A percentile compares a stretch with the other conserved stretches of the same genome.
These are phyloP conservation scores for Paramormyrops hopkinsi DNA, from an alignment of 2,797 vertebrate genomes.

Conservation along the genomic window DNA sequence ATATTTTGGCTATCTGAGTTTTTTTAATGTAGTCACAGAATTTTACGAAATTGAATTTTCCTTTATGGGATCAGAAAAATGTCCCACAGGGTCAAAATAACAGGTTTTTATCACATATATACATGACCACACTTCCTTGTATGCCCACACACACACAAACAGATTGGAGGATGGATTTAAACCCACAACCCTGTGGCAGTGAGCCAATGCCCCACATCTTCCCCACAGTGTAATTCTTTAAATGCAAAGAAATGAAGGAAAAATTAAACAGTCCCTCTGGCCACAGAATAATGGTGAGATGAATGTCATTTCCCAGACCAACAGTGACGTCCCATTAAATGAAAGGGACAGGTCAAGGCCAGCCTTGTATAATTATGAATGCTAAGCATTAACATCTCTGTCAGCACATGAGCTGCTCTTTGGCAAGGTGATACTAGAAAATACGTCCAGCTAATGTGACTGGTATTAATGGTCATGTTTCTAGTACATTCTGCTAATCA, in stretches of 20 bases:
- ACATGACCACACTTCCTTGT: neutral
- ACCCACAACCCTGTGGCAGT: neutral
- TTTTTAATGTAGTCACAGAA: neutral
- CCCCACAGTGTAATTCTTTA: neutral
- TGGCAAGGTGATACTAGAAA: neutral
- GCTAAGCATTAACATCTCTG: neutral
- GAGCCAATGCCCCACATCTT: neutral
- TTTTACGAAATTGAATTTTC: neutral
- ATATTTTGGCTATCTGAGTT: neutral
- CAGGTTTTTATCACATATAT: neutral
- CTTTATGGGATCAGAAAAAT: neutral
- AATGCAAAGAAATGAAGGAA: neutral
- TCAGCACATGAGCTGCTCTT: neutral
- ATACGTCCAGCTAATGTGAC: neutral
- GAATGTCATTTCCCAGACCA: constrained; percentile 10
- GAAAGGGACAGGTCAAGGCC: neutral
- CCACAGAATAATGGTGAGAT: neutral
- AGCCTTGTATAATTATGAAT: neutral
- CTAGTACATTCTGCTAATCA: neutral
- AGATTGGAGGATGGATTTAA: neutral
- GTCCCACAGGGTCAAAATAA: neutral
- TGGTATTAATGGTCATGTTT: neutral
- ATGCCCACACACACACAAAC: neutral
- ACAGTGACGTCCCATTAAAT: neutral
- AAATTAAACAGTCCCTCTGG: neutral